Evolutionary conservation across 2,113 vertebrate genomes (phyloP).

Genomic region (Microtus ochrogaster): DNA sequence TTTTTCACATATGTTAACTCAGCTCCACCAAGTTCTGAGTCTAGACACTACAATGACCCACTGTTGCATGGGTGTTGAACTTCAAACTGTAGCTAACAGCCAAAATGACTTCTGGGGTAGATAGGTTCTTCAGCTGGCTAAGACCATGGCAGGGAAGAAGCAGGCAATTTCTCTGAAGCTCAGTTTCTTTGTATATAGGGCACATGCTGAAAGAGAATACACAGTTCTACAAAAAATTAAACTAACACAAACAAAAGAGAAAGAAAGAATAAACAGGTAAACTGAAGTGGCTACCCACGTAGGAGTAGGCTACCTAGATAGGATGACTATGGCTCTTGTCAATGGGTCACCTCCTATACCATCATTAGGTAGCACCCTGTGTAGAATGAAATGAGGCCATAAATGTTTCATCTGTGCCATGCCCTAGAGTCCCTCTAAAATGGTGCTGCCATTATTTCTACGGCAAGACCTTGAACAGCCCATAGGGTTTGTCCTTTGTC

Average conservation of each 20-base stretch:
- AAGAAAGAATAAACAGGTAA: not conserved
- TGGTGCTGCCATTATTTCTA: not conserved
- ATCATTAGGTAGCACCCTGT: not conserved
- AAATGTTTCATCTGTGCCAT: accelerated
- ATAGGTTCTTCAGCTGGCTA: not conserved
- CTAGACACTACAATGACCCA: not conserved
- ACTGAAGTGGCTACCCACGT: not conserved
- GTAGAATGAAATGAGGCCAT: not conserved
- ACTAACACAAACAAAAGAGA: not conserved
- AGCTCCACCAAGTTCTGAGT: not conserved
- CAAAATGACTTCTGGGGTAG: not conserved
- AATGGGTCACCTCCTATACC: not conserved
- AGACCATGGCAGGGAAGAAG: not conserved
- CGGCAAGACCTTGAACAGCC: not conserved
- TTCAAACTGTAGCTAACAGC: not conserved
- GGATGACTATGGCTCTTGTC: not conserved
- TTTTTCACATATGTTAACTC: not conserved
- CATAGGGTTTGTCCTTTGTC: not conserved
- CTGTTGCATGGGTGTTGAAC: not conserved
- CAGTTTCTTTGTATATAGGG: not conserved
- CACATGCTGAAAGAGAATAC: not conserved
- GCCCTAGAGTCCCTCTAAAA: not conserved
- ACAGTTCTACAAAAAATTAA: not conserved
- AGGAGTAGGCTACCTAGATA: not conserved
- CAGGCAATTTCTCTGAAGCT: not conserved